phyloP scores from a whole-genome alignment of 2,797 vertebrate species.

The Alcedo quadribrachys region DNA sequence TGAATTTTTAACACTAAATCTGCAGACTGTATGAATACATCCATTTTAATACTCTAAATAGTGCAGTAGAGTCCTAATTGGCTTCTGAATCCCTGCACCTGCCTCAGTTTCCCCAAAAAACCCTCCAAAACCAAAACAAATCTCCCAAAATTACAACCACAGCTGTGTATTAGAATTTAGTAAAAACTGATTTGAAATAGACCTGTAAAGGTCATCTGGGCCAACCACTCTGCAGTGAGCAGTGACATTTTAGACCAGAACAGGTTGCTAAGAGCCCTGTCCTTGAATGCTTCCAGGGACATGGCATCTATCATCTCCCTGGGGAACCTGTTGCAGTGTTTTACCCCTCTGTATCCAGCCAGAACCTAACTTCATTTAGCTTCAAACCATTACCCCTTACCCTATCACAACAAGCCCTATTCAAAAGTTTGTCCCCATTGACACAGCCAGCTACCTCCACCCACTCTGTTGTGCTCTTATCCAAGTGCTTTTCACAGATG shows the following conservation, averaged over 20 bases:
- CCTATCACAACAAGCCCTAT: neutral
- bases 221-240: neutral
- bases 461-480: neutral
- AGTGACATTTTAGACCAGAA: neutral
- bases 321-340: neutral
- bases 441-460: neutral
- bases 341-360: neutral
- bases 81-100: neutral
- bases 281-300: neutral
- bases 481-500: neutral
- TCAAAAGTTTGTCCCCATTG: neutral
- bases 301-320: neutral
- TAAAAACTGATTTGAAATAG: neutral
- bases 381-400: neutral
- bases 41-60: neutral
- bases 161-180: neutral
- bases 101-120: neutral
- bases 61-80: neutral
- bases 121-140: neutral
- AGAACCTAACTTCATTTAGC: neutral
- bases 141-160: neutral
- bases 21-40: neutral
- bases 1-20: neutral
- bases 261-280: neutral
- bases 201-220: neutral